Base-by-base conservation (phyloP, 2,888 invertebrate species). In the Euplexia lucipara region DNA sequence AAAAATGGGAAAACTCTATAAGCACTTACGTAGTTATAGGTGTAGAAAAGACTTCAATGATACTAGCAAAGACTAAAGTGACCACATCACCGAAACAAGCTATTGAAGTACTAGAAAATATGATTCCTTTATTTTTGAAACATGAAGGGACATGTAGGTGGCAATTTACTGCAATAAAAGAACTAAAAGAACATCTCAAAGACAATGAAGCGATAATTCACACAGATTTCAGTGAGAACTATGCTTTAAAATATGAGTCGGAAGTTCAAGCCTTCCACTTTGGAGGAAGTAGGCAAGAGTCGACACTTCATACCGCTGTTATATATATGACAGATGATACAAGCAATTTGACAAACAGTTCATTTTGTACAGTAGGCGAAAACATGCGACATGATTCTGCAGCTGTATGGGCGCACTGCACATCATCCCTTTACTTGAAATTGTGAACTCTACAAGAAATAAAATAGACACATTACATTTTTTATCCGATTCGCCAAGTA, bases 341-440 rank as follows among this genome's bases (percentile, higher is more conserved):
- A 41, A 41, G 41, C 5, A 41, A 41, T 41, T 18, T 41, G 18
- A 14, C 44, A 44, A 44, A 22, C 44, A 44, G 14, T n/a, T 37
- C 22, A 37, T 51, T 51, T 53, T 53, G 41, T 30, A 30, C 53
- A 39, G 37, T 41, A 5, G 20, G 18, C 12, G 41, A 53, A 30
- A 37, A 37, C 37, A 37, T 51, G 37, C 51, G 22, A n/a, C 51
- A 37, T 37, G 37, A 51, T 37, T n/a, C 51, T 51, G 37, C 35
- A 22, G 51, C 51, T 20, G 2, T 51, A 37, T 51, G 35, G n/a
- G 37, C 35, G 14, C 51, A 51, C 22, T n/a, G n/a, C n/a, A n/a
- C n/a, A 20, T 51, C 1, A 20, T 37, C 9, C 20, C 6, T 20
- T 51, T 22, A 51, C 35, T 51, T 35, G 22, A 37, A 37, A 26